Evolutionary conservation across 2,113 vertebrate species (phyloP), one percentile per base, ranked within the genome.

Genomic region (Odobenus rosmarus): DNA sequence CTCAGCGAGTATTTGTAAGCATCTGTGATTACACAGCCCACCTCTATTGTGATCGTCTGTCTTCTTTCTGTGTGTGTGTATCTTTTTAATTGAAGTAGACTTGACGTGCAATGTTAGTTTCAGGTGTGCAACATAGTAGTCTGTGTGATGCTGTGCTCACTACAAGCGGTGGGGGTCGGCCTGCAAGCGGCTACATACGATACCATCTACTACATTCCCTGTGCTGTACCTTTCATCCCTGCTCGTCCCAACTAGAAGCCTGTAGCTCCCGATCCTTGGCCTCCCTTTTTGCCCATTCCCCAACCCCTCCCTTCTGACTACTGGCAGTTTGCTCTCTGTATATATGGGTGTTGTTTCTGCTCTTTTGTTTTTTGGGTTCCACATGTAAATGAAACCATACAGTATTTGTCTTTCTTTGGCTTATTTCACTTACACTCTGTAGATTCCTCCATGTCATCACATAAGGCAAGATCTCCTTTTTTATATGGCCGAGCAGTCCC

Each of bases 131-230:
- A 7, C 23, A 14, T 72, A 7, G 4, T 13, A 23, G 21, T 72
- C 36, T 26, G 6, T 26, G 39, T 13, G 24, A 15, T 15, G 39
- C 12, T 46, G 5, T 74, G 71, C 39, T 42, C 23, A 3, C 39
- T 23, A 46, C 6, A 1, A 15, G 23, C 0, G 23, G 39, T 42
- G 23, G 24, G 9, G 23, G 39, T 42, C 39, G 24, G 9, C 71
- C 1, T 16, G 31, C 23, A 26, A 5, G 11, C 71, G 24, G 3
- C 24, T 39, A 42, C 12, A 0, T 39, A 42, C 5, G 0, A 2
- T 15, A 14, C 39, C 1, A 6, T 74, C 39, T 13, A 7, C 39
- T 74, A 0, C 46, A 7, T 26, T 74, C 71, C 23, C 23, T 74
- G 23, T 42, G 12, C 39, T 74, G 12, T 74, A 7, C 71, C 39